Evolutionary conservation across 2,113 vertebrate genomes (phyloP).

Genomic region (Bombycilla garrulus): DNA sequence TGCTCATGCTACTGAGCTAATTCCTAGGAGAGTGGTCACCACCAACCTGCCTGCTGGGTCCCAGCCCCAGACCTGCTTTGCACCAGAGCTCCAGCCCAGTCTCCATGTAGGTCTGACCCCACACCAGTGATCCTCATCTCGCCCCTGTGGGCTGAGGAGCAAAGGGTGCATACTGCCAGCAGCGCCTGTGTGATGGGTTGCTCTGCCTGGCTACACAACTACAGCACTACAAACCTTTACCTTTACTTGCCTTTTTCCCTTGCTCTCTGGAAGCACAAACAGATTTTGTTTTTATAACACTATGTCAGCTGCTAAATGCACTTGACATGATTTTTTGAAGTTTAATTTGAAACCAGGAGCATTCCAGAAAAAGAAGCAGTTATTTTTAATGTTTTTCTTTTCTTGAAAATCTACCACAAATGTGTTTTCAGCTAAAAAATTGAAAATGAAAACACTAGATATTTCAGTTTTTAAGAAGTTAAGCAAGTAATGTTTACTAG

Average conservation of each 20-base stretch:
- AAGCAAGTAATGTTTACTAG: background rate
- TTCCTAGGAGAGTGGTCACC: background rate
- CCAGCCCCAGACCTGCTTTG: fast-evolving
- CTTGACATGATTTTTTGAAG: background rate
- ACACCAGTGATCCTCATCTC: background rate
- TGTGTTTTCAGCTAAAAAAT: background rate
- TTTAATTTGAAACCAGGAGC: background rate
- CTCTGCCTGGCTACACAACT: background rate
- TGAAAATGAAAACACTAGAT: background rate
- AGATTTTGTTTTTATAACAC: background rate
- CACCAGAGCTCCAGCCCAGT: background rate
- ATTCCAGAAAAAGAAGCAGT: background rate
- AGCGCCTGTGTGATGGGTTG: fast-evolving
- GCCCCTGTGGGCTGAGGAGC: fast-evolving
- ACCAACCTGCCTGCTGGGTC: background rate
- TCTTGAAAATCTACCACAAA: background rate
- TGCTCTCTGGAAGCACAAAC: background rate
- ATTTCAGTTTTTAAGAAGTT: background rate
- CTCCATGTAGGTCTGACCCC: fast-evolving
- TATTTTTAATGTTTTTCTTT: background rate
- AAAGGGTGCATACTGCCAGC: fast-evolving
- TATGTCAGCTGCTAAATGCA: background rate
- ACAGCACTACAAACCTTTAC: background rate
- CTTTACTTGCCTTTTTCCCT: background rate
- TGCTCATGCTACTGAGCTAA: background rate